Evolutionary conservation across 2,113 vertebrate species (phyloP), one percentile per base, ranked within the genome.

Genomic region (Suncus etruscus): DNA sequence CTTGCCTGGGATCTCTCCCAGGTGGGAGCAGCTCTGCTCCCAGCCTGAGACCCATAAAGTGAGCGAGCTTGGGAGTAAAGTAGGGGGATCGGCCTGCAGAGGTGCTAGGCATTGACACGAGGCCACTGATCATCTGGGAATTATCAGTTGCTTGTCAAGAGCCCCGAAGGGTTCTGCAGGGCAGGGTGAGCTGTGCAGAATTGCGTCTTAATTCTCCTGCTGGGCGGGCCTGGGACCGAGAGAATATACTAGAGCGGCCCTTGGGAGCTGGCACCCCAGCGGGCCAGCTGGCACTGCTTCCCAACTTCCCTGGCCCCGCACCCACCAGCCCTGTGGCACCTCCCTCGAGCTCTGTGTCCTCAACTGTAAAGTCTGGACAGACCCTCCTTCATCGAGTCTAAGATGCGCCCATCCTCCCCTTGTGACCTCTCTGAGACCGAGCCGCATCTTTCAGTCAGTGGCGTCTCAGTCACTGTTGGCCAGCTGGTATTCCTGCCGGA

Each of bases 401-500:
- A 94, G 92, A 94, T 78, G 95, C 93, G 74, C 66, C 45, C 20
- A 1, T 84, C 87, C 70, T 73, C 9, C 25, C 77, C 70, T 69
- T 65, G 32, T 81, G 85, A 94, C 92, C 91, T 86, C 87, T 83
- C 93, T 96, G 93, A 95, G 92, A 90, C 69, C 85, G 92, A 91
- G 94, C 76, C 69, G 90, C 76, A 3, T 93, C 95, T 95, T 87
- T 92, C 68, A 80, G 87, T 92, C 93, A 87, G 83, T 94, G 95
- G 87, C 86, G 0, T 94, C 85, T 88, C 87, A 94, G 95, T 92
- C 20, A 88, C 92, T 86, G 89, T 93, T 89, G 92, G 92, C 94
- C 95, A 93, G 77, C 94, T 96, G 94, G 58, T 90, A 69, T 58
- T 91, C 66, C 10, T 90, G 94, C 95, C 66, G 85, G 88, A 96